phyloP scores from a whole-genome alignment of 1,140 invertebrate species.

The Cherax destructor region DNA sequence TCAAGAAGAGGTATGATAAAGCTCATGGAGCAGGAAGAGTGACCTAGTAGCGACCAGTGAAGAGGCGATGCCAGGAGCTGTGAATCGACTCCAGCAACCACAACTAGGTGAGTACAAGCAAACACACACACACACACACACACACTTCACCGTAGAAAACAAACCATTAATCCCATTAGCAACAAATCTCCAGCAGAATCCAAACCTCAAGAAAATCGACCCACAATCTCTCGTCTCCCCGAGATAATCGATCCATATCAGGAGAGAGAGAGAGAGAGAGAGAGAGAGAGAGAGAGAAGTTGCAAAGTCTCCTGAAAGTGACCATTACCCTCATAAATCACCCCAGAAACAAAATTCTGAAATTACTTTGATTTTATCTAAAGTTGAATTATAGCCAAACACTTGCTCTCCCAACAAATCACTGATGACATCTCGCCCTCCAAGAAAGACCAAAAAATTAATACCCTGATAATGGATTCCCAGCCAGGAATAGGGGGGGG shows the following conservation, averaged over 20 bases:
- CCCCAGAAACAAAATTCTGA: conserved; percentile 43
- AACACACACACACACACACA: no score
- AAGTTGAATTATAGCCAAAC: conserved; percentile 48
- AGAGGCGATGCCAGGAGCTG: no score
- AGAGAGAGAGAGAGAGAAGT: neutral
- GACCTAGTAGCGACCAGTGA: no score
- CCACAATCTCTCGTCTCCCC: neutral
- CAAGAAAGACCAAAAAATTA: conserved; percentile 10
- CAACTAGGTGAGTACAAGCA: no score
- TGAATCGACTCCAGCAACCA: no score
- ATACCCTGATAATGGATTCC: conserved; percentile 21
- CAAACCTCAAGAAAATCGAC: no score
- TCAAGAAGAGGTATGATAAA: no score
- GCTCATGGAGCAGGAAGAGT: no score
- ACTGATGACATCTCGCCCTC: conserved; percentile 5
- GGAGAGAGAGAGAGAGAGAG: no score
- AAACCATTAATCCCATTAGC: no score
- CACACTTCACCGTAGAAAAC: no score
- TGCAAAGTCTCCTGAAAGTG: neutral
- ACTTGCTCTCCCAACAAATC: conserved; percentile 36
- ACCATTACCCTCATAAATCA: conserved; percentile 11
- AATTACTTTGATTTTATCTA: conserved; percentile 61
- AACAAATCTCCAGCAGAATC: no score
- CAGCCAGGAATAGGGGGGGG: neutral
- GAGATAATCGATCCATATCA: conserved; percentile 48